Conservation (phyloP, 1,140 invertebrate genomes). For the Drosophila subpulchrella region DNA sequence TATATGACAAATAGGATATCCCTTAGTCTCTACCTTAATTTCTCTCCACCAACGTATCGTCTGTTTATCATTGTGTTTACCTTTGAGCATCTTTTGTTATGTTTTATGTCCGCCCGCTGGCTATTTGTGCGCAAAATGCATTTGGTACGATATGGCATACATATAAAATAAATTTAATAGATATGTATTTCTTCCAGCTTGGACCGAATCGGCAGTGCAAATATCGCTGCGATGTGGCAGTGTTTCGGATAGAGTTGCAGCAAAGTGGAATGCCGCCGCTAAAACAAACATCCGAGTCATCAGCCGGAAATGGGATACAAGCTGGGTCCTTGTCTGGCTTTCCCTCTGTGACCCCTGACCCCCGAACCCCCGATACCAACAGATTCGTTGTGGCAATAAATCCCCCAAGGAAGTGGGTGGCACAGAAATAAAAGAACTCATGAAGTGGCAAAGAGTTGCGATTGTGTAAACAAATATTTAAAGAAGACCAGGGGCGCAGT, state of each 20-base stretch:
- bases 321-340: conserved; percentile 32
- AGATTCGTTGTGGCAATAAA: conserved; percentile 46
- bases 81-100: conserved; percentile 38
- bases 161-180: conserved; percentile 43
- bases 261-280: conserved; percentile 37
- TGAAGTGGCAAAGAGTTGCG: conserved; percentile 69
- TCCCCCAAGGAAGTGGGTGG: conserved; percentile 34
- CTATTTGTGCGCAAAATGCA: conserved; percentile 55
- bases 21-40: not conserved
- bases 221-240: conserved; percentile 18
- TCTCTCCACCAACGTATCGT: not conserved
- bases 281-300: conserved; percentile 70
- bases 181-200: conserved; percentile 36
- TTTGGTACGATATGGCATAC: conserved; percentile 43
- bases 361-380: conserved; percentile 1
- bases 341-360: conserved; percentile 13
- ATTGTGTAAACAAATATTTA: conserved; percentile 70
- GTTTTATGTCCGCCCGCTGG: conserved; percentile 29
- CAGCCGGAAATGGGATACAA: conserved; percentile 64
- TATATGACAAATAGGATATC: not conserved
- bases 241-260: conserved; percentile 17
- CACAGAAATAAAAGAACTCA: conserved; percentile 38
- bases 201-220: conserved; percentile 27
- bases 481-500: conserved; percentile 23
- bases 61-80: conserved; percentile 38